Base-by-base conservation (phyloP, 2,888 invertebrate species). In the Neoscelio sp. region DNA sequence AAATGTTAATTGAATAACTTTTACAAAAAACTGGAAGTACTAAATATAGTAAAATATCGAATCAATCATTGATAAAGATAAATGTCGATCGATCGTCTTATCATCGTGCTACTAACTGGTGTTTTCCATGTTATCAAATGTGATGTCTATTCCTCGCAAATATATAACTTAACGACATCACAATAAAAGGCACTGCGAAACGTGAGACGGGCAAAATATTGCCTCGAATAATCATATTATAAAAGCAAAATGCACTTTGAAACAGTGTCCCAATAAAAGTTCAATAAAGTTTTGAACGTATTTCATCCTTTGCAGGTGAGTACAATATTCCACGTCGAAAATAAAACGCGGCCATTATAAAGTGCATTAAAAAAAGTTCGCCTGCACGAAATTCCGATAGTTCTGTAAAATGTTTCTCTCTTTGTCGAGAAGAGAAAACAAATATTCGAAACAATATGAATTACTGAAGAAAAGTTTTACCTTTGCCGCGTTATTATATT, bases 191-290 rank as follows among this genome's bases (percentile, higher is more conserved):
- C 2, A n/a, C 2, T 2, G 2, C 33, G n/a, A 6, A 65, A 52
- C 42, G 38, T 28, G 50, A 64, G 26, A 64, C 40, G 40, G 12
- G 28, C 40, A 17, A 64, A 64, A 64, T 64, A 64, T 64, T 64
- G 64, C 48, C 12, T 40, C 23, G 65, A 52, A 42, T 52, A 52
- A 64, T 65, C 65, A 44, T 50, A 65, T 65, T 65, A 54, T 54
- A 65, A 65, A 65, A 44, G 38, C 8, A 35, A 28, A 35, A 18
- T 50, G 40, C 30, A 42, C 38, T 52, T 52, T 42, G 40, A 52
- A 52, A 52, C 20, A 38, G n/a, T 42, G 52, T 30, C 7, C 18
- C 50, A 64, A 52, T 65, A 65, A 65, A 65, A 65, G 52, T 52
- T 52, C 65, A 52, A 65, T 65, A 42, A 33, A 33, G 52, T 52